Conservation (phyloP, 1,140 invertebrate species). For the Lepeophtheirus salmonis region DNA sequence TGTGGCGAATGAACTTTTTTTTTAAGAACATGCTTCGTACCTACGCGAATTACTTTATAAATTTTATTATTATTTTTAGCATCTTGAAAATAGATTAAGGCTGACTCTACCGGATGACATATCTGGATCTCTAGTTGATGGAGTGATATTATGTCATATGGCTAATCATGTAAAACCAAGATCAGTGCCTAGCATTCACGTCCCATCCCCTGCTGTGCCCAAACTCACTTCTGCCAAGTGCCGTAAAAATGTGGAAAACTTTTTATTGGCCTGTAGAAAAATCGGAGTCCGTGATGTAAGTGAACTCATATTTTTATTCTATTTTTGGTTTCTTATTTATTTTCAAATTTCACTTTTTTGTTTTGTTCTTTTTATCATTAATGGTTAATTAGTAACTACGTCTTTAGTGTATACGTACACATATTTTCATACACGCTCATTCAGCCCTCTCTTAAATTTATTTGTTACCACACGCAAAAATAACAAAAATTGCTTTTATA, state of each 20-base stretch:
- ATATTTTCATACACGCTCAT: too few relatives aligned
- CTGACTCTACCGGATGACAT: constrained; percentile 69
- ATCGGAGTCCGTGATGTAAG: constrained; percentile 85
- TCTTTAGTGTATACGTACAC: too few relatives aligned
- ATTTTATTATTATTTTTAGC: constrained; percentile 36
- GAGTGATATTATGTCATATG: constrained; percentile 78
- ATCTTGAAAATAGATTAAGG: constrained; percentile 70
- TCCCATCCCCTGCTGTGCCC: constrained; percentile 78
- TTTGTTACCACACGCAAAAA: too few relatives aligned
- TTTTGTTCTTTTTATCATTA: too few relatives aligned
- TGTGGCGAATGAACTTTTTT: too few relatives aligned
- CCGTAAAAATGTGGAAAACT: constrained; percentile 83
- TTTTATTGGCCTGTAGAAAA: constrained; percentile 72
- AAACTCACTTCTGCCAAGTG: constrained; percentile 81
- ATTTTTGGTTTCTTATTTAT: too few relatives aligned
- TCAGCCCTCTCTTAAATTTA: too few relatives aligned
- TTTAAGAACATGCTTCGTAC: too few relatives aligned
- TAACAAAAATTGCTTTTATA: too few relatives aligned
- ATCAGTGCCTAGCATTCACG: constrained; percentile 77
- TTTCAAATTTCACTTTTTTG: too few relatives aligned
- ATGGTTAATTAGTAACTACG: too few relatives aligned
- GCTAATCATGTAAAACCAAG: constrained; percentile 74
- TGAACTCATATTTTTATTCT: too few relatives aligned
- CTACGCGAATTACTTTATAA: constrained; percentile 10
- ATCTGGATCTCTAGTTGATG: constrained; percentile 63